Evolutionary conservation across 1,140 invertebrate species (phyloP), one percentile per base, ranked within the genome.

Genomic region (Zaprionus gabonicus): DNA sequence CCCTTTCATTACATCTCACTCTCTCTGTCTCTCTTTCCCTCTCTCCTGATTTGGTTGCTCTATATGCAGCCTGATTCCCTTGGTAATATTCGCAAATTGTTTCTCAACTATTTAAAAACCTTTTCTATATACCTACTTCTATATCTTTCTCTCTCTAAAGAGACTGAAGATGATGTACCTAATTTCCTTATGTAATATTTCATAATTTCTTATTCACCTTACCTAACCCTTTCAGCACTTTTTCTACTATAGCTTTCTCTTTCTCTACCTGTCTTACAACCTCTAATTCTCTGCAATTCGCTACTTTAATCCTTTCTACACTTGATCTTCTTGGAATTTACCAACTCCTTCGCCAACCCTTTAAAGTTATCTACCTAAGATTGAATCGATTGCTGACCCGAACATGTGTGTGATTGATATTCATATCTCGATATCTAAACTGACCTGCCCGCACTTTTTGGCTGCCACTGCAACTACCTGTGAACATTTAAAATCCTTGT

Each of bases 401-500:
- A 41, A 41, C 38, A 41, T 15, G 38, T 41, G 38, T 27, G 15
- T 25, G 31, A 57, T 64, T 55, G 36, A 65, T 56, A 64, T 46
- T 23, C 59, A 17, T 46, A 65, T 66, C 41, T 41, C 10, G 23
- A 60, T 4, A 17, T 51, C 0, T 51, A 0, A 0, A 9, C 20
- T 60, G n/a, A 46, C n/a, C 41, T 46, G 7, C n/a, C 41, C 17
- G 7, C 27, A 27, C 66, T 64, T 17, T 4, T 28, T 7, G 51
- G 17, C 13, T 49, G 56, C 7, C 38, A n/a, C 12, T 71, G 36
- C 25, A 75, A n/a, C 70, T 85, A 87, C 80, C 74, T 77, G 64
- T 5, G 10, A 53, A 12, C 76, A 23, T 71, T 87, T 86, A 80
- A 86, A 86, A 80, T 71, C 51, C 49, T 31, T 51, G 20, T 23